phyloP scores from a whole-genome alignment of 2,797 vertebrate genomes.

The Uromys caudimaculatus region DNA sequence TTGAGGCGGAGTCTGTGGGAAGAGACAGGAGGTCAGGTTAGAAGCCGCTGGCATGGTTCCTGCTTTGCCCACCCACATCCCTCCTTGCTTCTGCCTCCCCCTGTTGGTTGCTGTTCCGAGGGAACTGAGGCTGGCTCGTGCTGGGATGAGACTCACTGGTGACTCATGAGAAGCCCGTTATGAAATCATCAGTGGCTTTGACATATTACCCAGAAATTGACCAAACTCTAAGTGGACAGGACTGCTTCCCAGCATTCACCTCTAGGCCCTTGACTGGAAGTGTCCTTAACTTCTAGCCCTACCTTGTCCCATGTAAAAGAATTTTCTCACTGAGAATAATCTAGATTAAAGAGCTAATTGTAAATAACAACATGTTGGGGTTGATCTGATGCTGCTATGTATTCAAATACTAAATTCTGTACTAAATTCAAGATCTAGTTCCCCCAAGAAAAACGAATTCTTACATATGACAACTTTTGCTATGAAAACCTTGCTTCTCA shows the following conservation, averaged over 20 bases:
- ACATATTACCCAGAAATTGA: neutral
- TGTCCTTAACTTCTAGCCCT: neutral
- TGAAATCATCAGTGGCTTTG: neutral
- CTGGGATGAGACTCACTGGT: neutral
- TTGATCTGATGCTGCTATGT: neutral
- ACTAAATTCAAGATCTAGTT: neutral
- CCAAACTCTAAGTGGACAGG: neutral
- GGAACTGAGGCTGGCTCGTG: neutral
- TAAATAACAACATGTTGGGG: neutral
- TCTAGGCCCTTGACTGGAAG: too few species aligned
- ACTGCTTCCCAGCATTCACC: neutral
- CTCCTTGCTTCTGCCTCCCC: neutral
- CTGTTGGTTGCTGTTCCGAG: neutral
- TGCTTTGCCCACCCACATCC: too few species aligned
- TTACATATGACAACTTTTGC: neutral
- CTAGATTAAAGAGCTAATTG: neutral
- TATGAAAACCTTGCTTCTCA: neutral
- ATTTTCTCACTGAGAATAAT: neutral
- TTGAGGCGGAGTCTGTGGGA: neutral
- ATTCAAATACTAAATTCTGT: neutral
- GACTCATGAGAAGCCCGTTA: neutral
- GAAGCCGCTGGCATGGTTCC: neutral
- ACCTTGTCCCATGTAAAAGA: neutral
- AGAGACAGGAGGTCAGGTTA: neutral
- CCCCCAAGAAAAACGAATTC: neutral